These are phyloP conservation scores for Ceratotherium simum DNA, from an alignment of 2,113 vertebrate genomes.

Conservation along the genomic window DNA sequence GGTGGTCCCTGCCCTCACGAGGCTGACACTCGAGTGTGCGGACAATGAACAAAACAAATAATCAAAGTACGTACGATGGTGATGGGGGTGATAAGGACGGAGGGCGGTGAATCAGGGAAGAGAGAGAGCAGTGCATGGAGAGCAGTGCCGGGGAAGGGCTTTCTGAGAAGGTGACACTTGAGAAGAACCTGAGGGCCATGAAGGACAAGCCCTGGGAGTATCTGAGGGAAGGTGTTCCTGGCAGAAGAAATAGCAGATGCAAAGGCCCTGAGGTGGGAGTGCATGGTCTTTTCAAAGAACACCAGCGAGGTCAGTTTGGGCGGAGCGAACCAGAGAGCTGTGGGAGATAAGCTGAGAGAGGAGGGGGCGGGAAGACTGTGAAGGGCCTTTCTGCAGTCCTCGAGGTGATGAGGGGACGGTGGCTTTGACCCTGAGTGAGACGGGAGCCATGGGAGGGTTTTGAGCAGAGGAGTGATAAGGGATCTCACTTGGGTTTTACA, in stretches of 20 bases:
- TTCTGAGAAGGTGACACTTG: not conserved
- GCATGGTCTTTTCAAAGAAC: not conserved
- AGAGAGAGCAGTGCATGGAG: not conserved
- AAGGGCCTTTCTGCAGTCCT: not conserved
- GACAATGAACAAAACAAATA: not conserved
- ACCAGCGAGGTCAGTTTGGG: not conserved
- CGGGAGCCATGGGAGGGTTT: accelerated
- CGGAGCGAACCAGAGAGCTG: not conserved
- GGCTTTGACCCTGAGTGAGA: not conserved
- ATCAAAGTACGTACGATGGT: accelerated
- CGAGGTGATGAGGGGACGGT: accelerated
- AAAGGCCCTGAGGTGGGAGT: not conserved
- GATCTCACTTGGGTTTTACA: not conserved
- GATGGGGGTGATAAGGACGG: not conserved
- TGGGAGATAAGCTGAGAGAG: not conserved
- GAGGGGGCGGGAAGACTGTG: accelerated
- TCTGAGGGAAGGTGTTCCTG: not conserved
- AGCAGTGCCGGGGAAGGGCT: not conserved
- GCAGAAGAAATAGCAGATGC: not conserved
- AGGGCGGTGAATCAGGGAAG: not conserved
- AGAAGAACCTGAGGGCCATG: not conserved
- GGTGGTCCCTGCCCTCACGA: not conserved
- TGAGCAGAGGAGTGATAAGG: not conserved
- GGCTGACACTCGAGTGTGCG: not conserved
- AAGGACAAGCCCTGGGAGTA: not conserved